These are phyloP conservation scores for Periparus ater DNA, from an alignment of 2,797 vertebrate genomes.

Conservation along the genomic window DNA sequence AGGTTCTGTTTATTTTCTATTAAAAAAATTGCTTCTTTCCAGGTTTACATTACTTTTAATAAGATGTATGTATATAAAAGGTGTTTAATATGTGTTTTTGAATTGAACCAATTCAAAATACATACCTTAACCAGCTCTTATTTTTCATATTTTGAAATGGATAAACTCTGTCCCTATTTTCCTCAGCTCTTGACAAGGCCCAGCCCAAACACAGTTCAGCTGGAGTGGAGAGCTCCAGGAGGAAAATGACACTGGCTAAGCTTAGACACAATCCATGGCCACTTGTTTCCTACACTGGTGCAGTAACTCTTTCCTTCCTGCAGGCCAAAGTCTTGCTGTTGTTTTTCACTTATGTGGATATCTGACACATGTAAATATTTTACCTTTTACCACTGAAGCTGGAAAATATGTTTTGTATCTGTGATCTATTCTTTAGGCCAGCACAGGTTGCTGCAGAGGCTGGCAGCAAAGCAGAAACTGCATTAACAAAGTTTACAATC, in stretches of 20 bases:
- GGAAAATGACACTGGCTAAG: not conserved
- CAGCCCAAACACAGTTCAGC: not conserved
- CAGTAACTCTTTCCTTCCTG: not conserved
- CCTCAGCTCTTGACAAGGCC: not conserved
- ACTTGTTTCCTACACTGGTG: not conserved
- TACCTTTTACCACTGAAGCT: not conserved
- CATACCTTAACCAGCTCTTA: not conserved
- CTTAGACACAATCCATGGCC: not conserved
- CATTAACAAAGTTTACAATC: not conserved
- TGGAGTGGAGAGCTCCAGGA: not conserved
- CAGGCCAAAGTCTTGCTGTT: not conserved
- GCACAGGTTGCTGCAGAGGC: not conserved
- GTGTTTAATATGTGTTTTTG: not conserved
- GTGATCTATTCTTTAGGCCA: not conserved
- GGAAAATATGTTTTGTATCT: not conserved
- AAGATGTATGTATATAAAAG: not conserved
- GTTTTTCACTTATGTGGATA: rapidly evolving
- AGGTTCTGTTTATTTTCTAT: not conserved
- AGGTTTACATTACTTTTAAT: not conserved
- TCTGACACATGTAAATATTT: not conserved
- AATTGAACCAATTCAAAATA: not conserved
- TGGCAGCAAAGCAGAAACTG: not conserved
- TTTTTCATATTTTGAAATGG: not conserved
- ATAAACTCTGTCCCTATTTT: not conserved
- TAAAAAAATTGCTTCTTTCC: not conserved